phyloP scores from a whole-genome alignment of 2,888 invertebrate genomes.

The Acronicta alni region DNA sequence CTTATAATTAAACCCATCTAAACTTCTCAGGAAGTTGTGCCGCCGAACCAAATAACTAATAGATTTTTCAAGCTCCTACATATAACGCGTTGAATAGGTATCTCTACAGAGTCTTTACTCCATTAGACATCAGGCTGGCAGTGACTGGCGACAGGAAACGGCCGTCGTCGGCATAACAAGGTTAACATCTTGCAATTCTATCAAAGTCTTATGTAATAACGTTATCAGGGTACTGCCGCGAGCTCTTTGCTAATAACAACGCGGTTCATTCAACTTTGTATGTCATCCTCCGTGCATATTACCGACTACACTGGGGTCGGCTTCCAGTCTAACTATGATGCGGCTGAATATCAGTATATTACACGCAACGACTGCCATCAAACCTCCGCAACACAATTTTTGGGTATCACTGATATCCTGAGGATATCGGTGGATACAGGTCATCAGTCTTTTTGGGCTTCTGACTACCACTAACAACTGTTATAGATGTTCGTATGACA shows the following conservation, averaged over 20 bases:
- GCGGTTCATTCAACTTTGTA: conserved; percentile 54
- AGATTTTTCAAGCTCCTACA: conserved; percentile 6
- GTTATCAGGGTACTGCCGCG: conserved; percentile 67
- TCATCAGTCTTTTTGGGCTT: no score
- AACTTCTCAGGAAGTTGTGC: not conserved
- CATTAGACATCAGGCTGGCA: conserved; percentile 68
- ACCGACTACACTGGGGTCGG: no score
- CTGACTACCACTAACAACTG: no score
- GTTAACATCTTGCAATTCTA: conserved; percentile 80
- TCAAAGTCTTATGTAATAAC: conserved; percentile 74
- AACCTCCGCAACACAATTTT: no score
- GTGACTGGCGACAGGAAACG: conserved; percentile 69
- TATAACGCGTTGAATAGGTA: conserved; percentile 23
- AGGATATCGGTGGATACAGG: no score
- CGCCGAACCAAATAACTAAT: conserved; percentile 5
- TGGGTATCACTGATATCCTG: no score
- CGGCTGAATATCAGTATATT: no score
- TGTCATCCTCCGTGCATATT: no score
- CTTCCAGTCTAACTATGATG: no score
- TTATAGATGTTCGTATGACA: no score
- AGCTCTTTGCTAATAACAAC: conserved; percentile 50
- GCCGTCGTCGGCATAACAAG: conserved; percentile 75
- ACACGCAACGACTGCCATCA: no score
- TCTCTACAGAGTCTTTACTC: conserved; percentile 65
- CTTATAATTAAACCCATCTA: not conserved